Evolutionary conservation across 1,140 invertebrate genomes (phyloP), one percentile per base, ranked within the genome.

Genomic region (Hestina assimilis): DNA sequence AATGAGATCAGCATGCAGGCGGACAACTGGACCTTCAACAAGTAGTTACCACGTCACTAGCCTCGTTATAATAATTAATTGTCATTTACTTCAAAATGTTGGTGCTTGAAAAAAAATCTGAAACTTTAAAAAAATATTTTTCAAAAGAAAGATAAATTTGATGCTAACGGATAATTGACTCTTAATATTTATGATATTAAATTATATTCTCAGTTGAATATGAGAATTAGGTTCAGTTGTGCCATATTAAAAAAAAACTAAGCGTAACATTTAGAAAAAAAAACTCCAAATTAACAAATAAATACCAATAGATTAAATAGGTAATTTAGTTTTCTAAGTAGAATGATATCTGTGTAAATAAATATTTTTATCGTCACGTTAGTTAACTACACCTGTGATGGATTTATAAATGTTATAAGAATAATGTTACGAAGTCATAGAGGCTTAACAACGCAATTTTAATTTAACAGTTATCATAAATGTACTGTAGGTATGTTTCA

Each of bases 361-460:
- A 46, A 55, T 55, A 55, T 47, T 47, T 42, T 55, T 23, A 47
- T 54, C n/a, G 59, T 59, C 60, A 57, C 60, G 58, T 35, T 53
- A 55, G 43, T 47, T 40, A 62, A 42, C 52, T 64, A 69, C 72
- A 71, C 79, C 76, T 78, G 72, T 78, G 74, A 79, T 78, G 72
- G 76, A 70, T 56, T 47, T 55, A 28, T 23, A 24, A 38, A 38
- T 14, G 6, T 38, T 38, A 9, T 24, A 15, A 43, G 15, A 31
- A 43, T 33, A 43, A 19, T 17, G 24, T 20, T 33, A 53, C 26
- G 19, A 15, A 23, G 24, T 26, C 31, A 35, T 12, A 58, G 28
- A 59, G 28, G 46, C 28, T 45, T 51, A 38, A 33, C n/a, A 20
- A 12, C 28, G 23, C 11, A 20, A 26, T 11, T 21, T 23, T 5